phyloP scores from a whole-genome alignment of 1,140 invertebrate genomes.

The Gerris buenoi region DNA sequence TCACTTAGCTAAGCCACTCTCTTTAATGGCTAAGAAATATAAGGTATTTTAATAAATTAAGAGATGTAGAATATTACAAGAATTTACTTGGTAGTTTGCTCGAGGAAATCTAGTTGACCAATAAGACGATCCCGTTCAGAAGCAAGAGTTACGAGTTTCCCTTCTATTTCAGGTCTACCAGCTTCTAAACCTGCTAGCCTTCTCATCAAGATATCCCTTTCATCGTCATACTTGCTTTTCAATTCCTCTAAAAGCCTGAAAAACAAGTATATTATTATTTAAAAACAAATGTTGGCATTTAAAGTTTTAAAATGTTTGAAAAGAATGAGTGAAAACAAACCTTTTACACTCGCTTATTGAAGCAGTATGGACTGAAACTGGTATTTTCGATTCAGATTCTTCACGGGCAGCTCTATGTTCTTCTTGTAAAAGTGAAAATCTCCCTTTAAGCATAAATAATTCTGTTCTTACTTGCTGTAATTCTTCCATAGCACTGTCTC shows the following conservation, averaged over 20 bases:
- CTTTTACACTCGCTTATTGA: slow-evolving; percentile 44
- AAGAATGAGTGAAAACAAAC: slow-evolving; percentile 21
- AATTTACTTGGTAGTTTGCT: slow-evolving; percentile 37
- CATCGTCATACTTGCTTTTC: slow-evolving; percentile 40
- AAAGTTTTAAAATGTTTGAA: background rate
- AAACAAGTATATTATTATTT: background rate
- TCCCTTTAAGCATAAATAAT: slow-evolving; percentile 37
- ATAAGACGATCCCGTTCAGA: slow-evolving; percentile 35
- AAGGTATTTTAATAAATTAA: too few relatives aligned
- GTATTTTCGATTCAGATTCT: slow-evolving; percentile 36
- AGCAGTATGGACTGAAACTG: slow-evolving; percentile 35
- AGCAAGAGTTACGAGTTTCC: slow-evolving; percentile 28
- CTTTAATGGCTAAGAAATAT: too few relatives aligned
- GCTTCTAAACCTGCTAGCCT: slow-evolving; percentile 31
- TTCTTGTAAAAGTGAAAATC: slow-evolving; percentile 34
- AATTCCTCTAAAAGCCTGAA: slow-evolving; percentile 42
- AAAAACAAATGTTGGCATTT: background rate
- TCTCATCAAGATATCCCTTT: slow-evolving; percentile 33
- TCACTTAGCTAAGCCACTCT: too few relatives aligned
- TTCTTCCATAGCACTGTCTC: slow-evolving; percentile 41
- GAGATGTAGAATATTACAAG: too few relatives aligned
- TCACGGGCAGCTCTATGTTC: slow-evolving; percentile 36
- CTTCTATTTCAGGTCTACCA: slow-evolving; percentile 30
- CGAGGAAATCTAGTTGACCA: slow-evolving; percentile 29
- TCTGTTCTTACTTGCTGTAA: slow-evolving; percentile 37